Percentiles rank a stretch among this genome's conserved stretches.
These are phyloP conservation scores for Cololabis saira DNA, from an alignment of 2,113 vertebrate species.

Conservation along the genomic window DNA sequence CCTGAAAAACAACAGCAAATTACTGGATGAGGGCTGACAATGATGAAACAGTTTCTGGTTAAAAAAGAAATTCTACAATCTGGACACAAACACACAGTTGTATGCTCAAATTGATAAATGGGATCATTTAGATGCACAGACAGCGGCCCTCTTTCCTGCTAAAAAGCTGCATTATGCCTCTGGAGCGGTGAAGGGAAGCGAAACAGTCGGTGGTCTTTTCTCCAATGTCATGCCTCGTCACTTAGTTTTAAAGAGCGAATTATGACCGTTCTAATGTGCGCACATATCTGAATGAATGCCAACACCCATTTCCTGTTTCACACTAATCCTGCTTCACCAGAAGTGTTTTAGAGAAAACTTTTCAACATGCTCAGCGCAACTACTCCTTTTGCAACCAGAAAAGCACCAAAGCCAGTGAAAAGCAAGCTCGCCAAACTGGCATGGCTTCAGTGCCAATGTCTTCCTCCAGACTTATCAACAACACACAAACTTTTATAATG, in stretches of 20 bases:
- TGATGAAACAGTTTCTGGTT: neutral
- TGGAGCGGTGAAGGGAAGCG: conserved; percentile 19
- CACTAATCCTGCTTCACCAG: neutral
- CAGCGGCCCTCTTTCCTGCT: conserved; percentile 27
- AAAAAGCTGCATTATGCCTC: conserved; percentile 46
- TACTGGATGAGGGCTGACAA: conserved; percentile 26
- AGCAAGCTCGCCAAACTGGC: too few species aligned
- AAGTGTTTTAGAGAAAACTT: neutral
- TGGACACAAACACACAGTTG: conserved; percentile 27
- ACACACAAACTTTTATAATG: too few species aligned
- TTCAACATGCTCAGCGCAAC: neutral
- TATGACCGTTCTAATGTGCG: conserved; percentile 2
- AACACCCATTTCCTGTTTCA: conserved; percentile 8
- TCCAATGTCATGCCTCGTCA: conserved; percentile 21
- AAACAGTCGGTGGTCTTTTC: conserved; percentile 26
- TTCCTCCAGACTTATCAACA: too few species aligned
- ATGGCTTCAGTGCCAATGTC: too few species aligned
- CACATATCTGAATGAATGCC: neutral
- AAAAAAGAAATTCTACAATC: neutral
- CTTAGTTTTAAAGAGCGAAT: conserved; percentile 23
- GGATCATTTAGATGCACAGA: conserved; percentile 34
- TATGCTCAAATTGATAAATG: conserved; percentile 24
- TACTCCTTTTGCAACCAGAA: neutral
- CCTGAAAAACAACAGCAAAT: conserved; percentile 16
- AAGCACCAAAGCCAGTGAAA: neutral